phyloP scores from a whole-genome alignment of 1,140 invertebrate genomes.

The Fopius arisanus region DNA sequence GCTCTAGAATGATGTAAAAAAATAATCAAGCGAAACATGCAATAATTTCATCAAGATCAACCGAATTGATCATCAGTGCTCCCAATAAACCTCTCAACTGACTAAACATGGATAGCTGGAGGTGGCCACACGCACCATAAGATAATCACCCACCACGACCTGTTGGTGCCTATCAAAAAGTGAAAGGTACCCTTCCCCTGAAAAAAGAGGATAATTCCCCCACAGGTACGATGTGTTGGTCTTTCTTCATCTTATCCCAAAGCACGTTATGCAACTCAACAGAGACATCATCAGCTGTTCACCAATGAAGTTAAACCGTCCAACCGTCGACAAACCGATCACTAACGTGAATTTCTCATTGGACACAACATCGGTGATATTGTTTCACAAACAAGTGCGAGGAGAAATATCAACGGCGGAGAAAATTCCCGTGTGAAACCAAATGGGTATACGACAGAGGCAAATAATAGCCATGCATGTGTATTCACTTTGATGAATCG shows the following conservation, averaged over 20 bases:
- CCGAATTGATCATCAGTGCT: not conserved
- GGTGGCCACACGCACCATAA: not conserved
- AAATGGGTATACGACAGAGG: not conserved
- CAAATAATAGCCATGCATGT: not conserved
- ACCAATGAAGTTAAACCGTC: conserved; percentile 17
- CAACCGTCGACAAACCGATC: conserved; percentile 26
- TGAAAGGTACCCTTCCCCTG: conserved; percentile 53
- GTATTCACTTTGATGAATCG: conserved; percentile 12
- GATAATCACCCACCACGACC: conserved; percentile 1
- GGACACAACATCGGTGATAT: not conserved
- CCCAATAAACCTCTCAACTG: not conserved
- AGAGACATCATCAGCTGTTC: not conserved
- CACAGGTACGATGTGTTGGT: conserved; percentile 3
- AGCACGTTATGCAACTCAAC: not conserved
- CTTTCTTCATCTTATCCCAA: conserved; percentile 9
- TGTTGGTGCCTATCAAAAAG: conserved; percentile 51
- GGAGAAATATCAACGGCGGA: not conserved
- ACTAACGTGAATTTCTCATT: not conserved
- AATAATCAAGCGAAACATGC: not conserved
- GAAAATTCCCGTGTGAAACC: not conserved
- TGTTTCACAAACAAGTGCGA: not conserved
- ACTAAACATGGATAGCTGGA: conserved; percentile 14
- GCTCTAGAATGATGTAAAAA: not conserved
- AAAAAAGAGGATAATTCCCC: not conserved
- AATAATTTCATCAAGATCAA: not conserved